These are phyloP conservation scores for Aselliscus stoliczkanus DNA, from an alignment of 2,797 vertebrate species.

Conservation along the genomic window DNA sequence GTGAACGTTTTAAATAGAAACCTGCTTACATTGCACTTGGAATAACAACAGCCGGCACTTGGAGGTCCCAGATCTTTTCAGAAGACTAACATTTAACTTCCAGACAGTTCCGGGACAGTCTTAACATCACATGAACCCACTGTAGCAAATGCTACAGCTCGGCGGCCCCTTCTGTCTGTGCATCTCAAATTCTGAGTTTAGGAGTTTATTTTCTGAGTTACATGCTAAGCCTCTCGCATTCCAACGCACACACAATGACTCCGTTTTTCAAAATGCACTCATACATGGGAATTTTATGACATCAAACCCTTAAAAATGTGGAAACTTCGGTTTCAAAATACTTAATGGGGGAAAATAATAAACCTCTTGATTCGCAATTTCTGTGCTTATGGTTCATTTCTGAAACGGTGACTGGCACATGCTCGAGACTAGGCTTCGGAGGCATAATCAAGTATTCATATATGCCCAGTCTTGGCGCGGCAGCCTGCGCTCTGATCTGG, in stretches of 20 bases:
- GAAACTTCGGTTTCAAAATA: slow-evolving; percentile 56
- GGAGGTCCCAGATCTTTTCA: neutral
- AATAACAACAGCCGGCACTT: neutral
- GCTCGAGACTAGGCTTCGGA: neutral
- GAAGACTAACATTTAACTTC: slow-evolving; percentile 14
- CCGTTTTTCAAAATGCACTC: slow-evolving; percentile 42
- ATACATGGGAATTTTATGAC: slow-evolving; percentile 57
- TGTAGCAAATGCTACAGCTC: neutral
- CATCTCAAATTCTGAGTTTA: neutral
- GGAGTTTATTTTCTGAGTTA: neutral
- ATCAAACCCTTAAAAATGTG: slow-evolving; percentile 50
- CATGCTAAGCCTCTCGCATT: neutral
- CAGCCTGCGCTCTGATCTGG: neutral
- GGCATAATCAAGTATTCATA: neutral
- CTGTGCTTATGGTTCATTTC: neutral
- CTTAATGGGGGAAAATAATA: slow-evolving; percentile 26
- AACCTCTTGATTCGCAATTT: neutral
- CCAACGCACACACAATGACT: neutral
- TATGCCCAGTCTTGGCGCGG: neutral
- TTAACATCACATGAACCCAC: neutral
- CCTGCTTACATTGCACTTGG: neutral
- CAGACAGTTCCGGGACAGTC: neutral
- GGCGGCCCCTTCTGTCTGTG: neutral
- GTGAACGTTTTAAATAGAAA: slow-evolving; percentile 40
- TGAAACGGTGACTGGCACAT: neutral